Evolutionary conservation across 2,113 vertebrate genomes (phyloP).

Genomic region (Forbesichthys papilliferus): DNA sequence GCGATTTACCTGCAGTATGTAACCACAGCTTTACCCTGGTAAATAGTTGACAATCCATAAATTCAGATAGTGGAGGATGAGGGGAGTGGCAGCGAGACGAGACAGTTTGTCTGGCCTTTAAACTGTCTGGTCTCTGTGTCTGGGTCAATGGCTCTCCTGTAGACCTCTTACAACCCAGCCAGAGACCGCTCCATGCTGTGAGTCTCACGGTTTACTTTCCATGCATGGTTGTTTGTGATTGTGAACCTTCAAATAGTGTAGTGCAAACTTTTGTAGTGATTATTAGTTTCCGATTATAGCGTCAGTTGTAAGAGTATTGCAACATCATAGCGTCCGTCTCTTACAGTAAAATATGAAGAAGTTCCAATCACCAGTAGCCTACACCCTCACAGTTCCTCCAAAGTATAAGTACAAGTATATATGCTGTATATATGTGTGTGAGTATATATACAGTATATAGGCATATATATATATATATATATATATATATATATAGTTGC

Average conservation of each 20-base stretch:
- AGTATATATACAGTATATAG: no score
- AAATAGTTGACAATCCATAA: slow-evolving; percentile 1
- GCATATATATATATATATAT: no score
- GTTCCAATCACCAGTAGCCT: no score
- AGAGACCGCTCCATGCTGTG: background rate
- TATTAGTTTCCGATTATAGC: background rate
- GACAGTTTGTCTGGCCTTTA: slow-evolving; percentile 4
- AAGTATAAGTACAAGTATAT: background rate
- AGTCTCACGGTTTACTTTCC: background rate
- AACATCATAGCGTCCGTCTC: background rate
- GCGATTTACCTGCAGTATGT: slow-evolving; percentile 8
- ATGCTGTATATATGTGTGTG: no score
- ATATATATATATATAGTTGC: background rate
- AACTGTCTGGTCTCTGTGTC: slow-evolving; percentile 33
- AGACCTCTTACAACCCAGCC: background rate
- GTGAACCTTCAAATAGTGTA: background rate
- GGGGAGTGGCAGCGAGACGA: slow-evolving; percentile 8
- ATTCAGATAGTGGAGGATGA: slow-evolving; percentile 23
- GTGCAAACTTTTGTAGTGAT: background rate
- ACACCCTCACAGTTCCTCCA: no score
- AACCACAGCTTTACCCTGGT: slow-evolving; percentile 12
- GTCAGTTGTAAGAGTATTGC: no score
- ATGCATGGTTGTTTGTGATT: background rate
- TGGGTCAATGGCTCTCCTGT: slow-evolving; percentile 38
- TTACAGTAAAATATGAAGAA: background rate